These are phyloP conservation scores for Nomada fucata DNA, from an alignment of 2,888 invertebrate species.

Conservation along the genomic window DNA sequence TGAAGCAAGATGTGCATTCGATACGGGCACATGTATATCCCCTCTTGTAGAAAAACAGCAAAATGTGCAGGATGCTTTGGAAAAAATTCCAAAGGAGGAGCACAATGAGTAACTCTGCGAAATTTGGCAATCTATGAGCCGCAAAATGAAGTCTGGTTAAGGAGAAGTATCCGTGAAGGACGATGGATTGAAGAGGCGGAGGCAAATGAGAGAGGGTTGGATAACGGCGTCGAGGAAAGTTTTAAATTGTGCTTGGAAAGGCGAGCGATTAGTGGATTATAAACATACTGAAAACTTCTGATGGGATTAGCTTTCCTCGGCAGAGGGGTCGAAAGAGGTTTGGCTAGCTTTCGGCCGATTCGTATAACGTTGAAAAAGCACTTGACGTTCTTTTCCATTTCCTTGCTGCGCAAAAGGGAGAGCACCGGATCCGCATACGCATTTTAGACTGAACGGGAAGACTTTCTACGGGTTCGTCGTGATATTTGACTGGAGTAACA, in stretches of 20 bases:
- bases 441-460: not conserved
- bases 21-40: not conserved
- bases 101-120: constrained; percentile 66
- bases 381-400: constrained; percentile 33
- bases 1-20: too few relatives aligned
- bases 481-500: not conserved
- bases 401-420: not conserved
- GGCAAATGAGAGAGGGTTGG: constrained; percentile 64
- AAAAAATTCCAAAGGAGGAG: not conserved
- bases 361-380: constrained; percentile 48
- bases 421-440: not conserved
- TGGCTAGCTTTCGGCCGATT: constrained; percentile 55
- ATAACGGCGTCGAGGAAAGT: constrained; percentile 76
- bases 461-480: too few relatives aligned
- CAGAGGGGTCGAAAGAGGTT: constrained; percentile 37
- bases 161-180: constrained; percentile 58
- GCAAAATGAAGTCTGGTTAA: constrained; percentile 82
- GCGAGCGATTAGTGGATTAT: constrained; percentile 83
- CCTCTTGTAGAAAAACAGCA: not conserved
- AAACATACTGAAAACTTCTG: constrained; percentile 82
- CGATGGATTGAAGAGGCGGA: constrained; percentile 44
- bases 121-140: constrained; percentile 82
- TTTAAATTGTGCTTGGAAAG: constrained; percentile 82
- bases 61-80: not conserved
- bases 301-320: constrained; percentile 74